phyloP scores from a whole-genome alignment of 2,888 invertebrate genomes.

The Amphimallon solstitiale region DNA sequence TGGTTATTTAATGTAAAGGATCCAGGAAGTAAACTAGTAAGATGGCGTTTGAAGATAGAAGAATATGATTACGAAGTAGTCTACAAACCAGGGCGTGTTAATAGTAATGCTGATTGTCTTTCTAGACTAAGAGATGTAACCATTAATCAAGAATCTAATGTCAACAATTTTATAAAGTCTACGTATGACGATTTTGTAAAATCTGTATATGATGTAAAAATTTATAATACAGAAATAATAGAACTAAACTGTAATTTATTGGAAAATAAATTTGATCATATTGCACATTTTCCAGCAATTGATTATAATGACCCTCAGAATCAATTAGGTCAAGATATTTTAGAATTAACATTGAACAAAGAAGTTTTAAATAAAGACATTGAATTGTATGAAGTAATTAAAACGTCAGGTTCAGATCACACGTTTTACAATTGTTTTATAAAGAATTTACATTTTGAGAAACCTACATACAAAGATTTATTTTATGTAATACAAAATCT shows the following conservation, averaged over 20 bases:
- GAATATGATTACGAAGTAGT: slow-evolving; percentile 54
- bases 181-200: too few relatives aligned
- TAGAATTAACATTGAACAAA: not conserved
- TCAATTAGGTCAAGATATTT: not conserved
- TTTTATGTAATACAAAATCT: slow-evolving; percentile 12
- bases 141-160: too few relatives aligned
- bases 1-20: slow-evolving; percentile 55
- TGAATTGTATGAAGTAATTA: slow-evolving; percentile 8
- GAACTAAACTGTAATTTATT: too few relatives aligned
- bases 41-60: slow-evolving; percentile 54
- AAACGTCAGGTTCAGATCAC: not conserved
- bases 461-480: not conserved
- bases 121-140: slow-evolving; percentile 19
- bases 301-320: not conserved
- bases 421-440: too few relatives aligned
- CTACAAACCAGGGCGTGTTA: slow-evolving; percentile 51
- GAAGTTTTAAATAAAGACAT: slow-evolving; percentile 2
- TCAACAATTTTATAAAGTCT: too few relatives aligned
- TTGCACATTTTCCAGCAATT: too few relatives aligned
- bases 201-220: not conserved
- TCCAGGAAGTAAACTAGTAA: slow-evolving; percentile 49
- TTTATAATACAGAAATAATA: not conserved
- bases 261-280: too few relatives aligned
- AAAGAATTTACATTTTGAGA: not conserved
- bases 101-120: slow-evolving; percentile 53